phyloP scores from a whole-genome alignment of 1,140 invertebrate genomes.

The Condylostylus longicornis region DNA sequence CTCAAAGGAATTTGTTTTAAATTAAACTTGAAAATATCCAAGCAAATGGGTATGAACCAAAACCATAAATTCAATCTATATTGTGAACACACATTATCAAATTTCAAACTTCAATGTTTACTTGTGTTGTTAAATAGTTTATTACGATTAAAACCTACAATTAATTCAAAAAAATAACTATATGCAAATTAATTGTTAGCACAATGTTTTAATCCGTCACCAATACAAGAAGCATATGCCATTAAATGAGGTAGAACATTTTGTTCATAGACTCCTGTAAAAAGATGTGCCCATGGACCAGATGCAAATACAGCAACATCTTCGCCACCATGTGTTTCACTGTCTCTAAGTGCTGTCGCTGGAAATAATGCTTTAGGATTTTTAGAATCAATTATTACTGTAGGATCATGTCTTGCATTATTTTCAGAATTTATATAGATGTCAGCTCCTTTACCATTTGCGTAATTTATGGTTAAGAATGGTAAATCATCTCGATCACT shows the following conservation, averaged over 20 bases:
- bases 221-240: conserved; percentile 46
- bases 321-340: conserved; percentile 53
- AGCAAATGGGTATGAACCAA: too few relatives aligned
- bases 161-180: too few relatives aligned
- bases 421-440: conserved; percentile 19
- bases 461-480: conserved; percentile 56
- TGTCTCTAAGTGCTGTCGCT: conserved; percentile 33
- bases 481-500: conserved; percentile 35
- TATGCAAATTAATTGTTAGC: conserved; percentile 1
- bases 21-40: too few relatives aligned
- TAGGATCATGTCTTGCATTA: conserved; percentile 20
- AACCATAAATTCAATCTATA: too few relatives aligned
- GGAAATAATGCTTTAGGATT: conserved; percentile 31
- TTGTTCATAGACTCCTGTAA: conserved; percentile 63
- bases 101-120: too few relatives aligned
- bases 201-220: conserved; percentile 19
- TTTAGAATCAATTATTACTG: conserved; percentile 13
- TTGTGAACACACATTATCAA: too few relatives aligned
- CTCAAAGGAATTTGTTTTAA: too few relatives aligned
- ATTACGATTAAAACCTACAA: too few relatives aligned
- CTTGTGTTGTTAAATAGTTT: too few relatives aligned
- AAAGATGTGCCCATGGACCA: conserved; percentile 54
- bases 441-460: conserved; percentile 46
- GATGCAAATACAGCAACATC: conserved; percentile 48
- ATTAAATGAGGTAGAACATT: conserved; percentile 60